Evolutionary conservation across 2,797 vertebrate genomes (phyloP).

Genomic region (Centropyge bicolor): DNA sequence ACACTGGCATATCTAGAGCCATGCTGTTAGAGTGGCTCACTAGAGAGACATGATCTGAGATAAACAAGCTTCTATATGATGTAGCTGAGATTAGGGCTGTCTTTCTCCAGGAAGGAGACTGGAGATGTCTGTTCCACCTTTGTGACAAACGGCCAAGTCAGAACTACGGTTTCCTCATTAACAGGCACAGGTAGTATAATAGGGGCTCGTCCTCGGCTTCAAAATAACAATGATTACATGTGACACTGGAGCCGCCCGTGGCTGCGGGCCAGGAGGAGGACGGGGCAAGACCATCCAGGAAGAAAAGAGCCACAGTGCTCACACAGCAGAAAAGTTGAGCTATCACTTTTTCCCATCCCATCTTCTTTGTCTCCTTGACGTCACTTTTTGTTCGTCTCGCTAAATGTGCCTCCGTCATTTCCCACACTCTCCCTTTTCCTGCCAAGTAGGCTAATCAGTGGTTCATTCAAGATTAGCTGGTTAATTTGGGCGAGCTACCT

Average conservation of each 20-base stretch:
- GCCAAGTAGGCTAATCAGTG: constrained; percentile 44
- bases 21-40: not conserved
- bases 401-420: constrained; percentile 34
- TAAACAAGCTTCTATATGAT: constrained; percentile 3
- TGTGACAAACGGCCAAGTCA: constrained; percentile 65
- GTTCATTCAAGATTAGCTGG: constrained; percentile 51
- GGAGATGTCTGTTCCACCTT: constrained; percentile 33
- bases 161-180: constrained; percentile 72
- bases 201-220: constrained; percentile 64
- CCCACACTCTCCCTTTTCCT: constrained; percentile 13
- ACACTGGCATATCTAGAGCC: not conserved
- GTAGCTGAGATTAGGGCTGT: constrained; percentile 17
- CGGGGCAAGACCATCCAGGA: constrained; percentile 40
- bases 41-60: constrained; percentile 5
- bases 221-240: constrained; percentile 68
- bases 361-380: constrained; percentile 36
- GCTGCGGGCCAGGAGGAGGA: constrained; percentile 60
- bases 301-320: constrained; percentile 46
- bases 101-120: constrained; percentile 23
- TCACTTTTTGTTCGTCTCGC: constrained; percentile 37
- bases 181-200: constrained; percentile 50
- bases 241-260: constrained; percentile 60
- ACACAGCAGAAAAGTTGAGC: constrained; percentile 48
- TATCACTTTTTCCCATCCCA: constrained; percentile 47
- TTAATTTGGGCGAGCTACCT: constrained; percentile 34